Evolutionary conservation across 2,113 vertebrate species (phyloP).

Genomic region (Tamias sibiricus): DNA sequence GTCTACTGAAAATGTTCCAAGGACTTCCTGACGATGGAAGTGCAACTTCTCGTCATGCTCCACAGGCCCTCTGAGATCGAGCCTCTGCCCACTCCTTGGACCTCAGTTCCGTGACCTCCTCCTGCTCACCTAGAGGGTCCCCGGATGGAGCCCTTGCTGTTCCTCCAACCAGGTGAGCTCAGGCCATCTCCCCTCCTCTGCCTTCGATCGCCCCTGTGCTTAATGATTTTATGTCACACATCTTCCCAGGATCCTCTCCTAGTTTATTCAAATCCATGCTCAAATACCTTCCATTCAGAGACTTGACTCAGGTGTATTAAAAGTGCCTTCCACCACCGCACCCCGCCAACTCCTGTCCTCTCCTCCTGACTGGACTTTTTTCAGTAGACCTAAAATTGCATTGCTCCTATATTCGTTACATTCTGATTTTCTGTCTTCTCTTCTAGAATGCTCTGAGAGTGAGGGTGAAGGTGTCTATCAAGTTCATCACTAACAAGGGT

Average conservation of each 20-base stretch:
- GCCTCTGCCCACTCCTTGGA: not conserved
- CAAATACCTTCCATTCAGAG: not conserved
- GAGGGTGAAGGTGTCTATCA: not conserved
- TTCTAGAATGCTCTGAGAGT: not conserved
- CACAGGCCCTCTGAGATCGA: not conserved
- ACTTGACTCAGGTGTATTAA: not conserved
- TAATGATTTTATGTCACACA: not conserved
- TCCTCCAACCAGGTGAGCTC: not conserved
- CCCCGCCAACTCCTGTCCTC: not conserved
- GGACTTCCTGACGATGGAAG: not conserved
- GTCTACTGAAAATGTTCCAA: not conserved
- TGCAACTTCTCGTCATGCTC: not conserved
- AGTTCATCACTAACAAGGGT: not conserved
- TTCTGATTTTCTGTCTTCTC: not conserved
- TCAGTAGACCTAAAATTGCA: not conserved
- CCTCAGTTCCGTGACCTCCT: not conserved
- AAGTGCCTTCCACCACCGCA: not conserved
- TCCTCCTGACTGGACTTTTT: not conserved
- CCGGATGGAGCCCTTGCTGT: accelerated
- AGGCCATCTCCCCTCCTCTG: not conserved
- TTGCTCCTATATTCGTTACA: not conserved
- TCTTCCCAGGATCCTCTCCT: not conserved
- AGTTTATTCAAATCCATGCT: not conserved
- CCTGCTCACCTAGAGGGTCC: not conserved
- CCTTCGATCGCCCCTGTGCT: not conserved